A percentile compares a stretch with the other conserved stretches of the same genome.
Evolutionary conservation across 2,113 vertebrate species (phyloP).

Genomic region (Stictonetta naevosa): DNA sequence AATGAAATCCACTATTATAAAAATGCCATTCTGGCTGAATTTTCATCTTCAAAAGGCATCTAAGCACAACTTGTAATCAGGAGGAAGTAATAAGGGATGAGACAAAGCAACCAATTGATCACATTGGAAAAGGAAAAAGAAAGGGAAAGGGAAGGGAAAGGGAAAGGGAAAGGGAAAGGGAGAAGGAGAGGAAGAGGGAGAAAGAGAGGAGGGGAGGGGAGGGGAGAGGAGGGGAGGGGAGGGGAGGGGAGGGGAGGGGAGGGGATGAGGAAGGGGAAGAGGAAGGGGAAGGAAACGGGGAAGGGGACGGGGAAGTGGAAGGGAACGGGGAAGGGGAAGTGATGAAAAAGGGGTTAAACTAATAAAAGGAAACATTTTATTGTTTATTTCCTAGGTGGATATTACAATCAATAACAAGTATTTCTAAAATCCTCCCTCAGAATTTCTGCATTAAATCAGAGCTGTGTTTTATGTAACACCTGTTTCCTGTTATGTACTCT

Average conservation of each 20-base stretch:
- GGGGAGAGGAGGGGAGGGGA: no score
- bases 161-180: no score
- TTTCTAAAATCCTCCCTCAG: neutral
- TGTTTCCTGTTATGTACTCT: neutral
- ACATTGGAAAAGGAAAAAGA: neutral
- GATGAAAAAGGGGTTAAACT: neutral
- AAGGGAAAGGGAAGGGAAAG: no score
- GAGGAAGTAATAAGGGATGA: neutral
- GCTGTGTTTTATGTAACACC: neutral
- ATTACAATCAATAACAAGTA: neutral
- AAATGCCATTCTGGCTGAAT: neutral
- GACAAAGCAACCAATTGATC: neutral
- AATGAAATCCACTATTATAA: neutral
- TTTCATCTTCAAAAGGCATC: neutral
- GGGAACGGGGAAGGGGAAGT: no score
- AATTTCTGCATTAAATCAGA: neutral
- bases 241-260: no score
- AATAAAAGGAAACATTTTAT: neutral
- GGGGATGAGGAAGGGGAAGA: no score
- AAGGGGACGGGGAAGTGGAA: no score
- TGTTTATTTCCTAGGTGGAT: neutral
- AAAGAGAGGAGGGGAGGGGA: no score
- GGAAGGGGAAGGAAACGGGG: no score
- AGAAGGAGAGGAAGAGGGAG: no score
- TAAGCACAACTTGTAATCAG: neutral